These are phyloP conservation scores for Trypoxylus dichotomus DNA, from an alignment of 1,140 invertebrate genomes.

Conservation along the genomic window DNA sequence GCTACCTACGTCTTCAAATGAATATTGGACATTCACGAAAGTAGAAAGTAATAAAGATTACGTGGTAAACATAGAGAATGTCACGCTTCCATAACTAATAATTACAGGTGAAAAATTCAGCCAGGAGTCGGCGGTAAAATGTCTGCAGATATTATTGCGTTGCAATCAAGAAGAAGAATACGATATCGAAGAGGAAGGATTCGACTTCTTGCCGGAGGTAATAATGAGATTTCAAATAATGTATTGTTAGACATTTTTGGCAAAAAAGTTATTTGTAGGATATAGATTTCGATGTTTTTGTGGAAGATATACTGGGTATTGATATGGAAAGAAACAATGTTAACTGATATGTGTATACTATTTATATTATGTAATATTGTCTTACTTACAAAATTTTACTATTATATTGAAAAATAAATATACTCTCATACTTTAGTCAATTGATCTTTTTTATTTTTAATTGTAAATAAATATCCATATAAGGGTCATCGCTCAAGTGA, in stretches of 20 bases:
- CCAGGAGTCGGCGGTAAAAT: slow-evolving; percentile 30
- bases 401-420: neutral
- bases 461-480: no score
- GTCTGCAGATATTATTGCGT: slow-evolving; percentile 34
- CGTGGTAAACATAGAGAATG: neutral
- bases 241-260: neutral
- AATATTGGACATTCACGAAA: neutral
- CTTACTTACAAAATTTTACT: neutral
- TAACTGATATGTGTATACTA: neutral
- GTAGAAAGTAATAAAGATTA: neutral
- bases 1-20: neutral
- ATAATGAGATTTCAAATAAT: neutral
- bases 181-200: neutral
- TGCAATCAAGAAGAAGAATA: neutral
- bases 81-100: neutral
- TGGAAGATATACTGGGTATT: slow-evolving; percentile 42
- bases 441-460: no score
- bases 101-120: slow-evolving; percentile 42
- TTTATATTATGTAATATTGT: no score
- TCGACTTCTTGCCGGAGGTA: slow-evolving; percentile 19
- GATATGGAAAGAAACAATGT: slow-evolving; percentile 36
- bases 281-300: slow-evolving; percentile 38
- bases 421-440: no score
- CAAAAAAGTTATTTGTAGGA: slow-evolving; percentile 34
- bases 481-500: no score